Evolutionary conservation across 1,140 invertebrate species (phyloP).

Genomic region (Laupala kohalensis): DNA sequence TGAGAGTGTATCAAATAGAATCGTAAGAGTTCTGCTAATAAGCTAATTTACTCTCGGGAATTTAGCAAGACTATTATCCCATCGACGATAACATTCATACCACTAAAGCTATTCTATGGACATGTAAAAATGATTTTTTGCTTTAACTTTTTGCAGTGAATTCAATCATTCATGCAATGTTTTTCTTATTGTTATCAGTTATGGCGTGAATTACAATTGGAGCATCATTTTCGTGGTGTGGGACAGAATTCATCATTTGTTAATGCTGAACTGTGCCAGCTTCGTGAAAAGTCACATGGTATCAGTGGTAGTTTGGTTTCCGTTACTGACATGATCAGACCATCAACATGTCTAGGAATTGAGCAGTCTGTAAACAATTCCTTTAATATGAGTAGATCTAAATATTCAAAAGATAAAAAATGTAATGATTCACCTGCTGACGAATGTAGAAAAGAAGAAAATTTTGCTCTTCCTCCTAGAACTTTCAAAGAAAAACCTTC

Average conservation of each 20-base stretch:
- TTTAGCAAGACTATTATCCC: too few species aligned
- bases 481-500: background rate
- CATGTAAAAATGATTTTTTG: too few species aligned
- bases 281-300: conserved; percentile 51
- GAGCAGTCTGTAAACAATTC: conserved; percentile 19
- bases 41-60: too few species aligned
- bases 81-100: background rate
- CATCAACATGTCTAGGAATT: conserved; percentile 49
- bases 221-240: conserved; percentile 20
- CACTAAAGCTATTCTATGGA: too few species aligned
- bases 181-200: conserved; percentile 33
- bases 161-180: conserved; percentile 7
- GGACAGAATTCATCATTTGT: background rate
- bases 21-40: too few species aligned
- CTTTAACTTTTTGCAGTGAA: background rate
- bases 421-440: background rate
- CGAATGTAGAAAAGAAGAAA: background rate
- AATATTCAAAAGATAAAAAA: background rate
- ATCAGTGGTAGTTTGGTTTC: conserved; percentile 31
- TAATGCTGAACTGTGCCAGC: conserved; percentile 22
- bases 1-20: too few species aligned
- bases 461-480: background rate
- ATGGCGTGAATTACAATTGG: conserved; percentile 38
- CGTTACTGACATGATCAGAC: conserved; percentile 35
- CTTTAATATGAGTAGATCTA: background rate